Percentiles rank a stretch among this genome's conserved stretches.
Conservation (phyloP, 1,140 invertebrate genomes). For the Acromyrmex echinatior region DNA sequence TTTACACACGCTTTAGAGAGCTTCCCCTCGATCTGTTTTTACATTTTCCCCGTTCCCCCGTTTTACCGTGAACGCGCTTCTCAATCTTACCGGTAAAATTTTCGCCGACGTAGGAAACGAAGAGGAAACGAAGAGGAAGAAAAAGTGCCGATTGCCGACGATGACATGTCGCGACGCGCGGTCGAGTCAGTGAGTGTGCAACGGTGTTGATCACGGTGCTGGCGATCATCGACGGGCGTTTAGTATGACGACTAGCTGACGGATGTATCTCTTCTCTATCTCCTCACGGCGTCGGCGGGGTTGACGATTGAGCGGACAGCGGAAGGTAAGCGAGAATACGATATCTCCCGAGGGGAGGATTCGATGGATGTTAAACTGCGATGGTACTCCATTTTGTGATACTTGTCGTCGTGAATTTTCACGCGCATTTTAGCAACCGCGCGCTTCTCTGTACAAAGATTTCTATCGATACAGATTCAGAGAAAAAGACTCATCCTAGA, state of each 20-base stretch:
- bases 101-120: not conserved
- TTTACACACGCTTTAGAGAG: not conserved
- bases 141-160: constrained; percentile 2
- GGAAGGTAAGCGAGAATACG: constrained; percentile 71
- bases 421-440: not conserved
- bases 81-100: not conserved
- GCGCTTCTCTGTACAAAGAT: not conserved
- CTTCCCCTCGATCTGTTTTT: not conserved
- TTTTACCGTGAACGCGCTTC: not conserved
- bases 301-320: constrained; percentile 66
- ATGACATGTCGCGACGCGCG: constrained; percentile 59
- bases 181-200: constrained; percentile 65
- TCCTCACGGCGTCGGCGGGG: constrained; percentile 67
- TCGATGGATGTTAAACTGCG: no score
- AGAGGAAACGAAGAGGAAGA: not conserved
- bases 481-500: no score
- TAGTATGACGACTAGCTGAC: constrained; percentile 79
- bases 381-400: not conserved
- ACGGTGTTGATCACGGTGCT: constrained; percentile 55
- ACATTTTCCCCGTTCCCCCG: not conserved
- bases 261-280: constrained; percentile 72
- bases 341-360: not conserved
- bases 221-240: constrained; percentile 51
- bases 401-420: not conserved
- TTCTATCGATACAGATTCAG: not conserved